Conservation (phyloP, 1,140 invertebrate genomes). For the Trichoplusia ni region DNA sequence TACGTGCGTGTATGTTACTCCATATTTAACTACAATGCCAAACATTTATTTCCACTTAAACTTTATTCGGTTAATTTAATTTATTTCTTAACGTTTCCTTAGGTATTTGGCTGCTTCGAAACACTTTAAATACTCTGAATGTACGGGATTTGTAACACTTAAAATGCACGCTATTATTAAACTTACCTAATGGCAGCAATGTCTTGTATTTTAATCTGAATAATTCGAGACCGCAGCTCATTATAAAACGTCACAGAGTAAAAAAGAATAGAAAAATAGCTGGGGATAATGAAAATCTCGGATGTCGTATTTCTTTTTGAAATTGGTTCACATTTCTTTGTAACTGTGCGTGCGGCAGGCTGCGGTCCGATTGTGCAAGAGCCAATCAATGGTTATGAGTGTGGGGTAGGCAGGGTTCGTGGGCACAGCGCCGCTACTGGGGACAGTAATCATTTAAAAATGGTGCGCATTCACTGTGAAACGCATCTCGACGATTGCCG, state of each 20-base stretch:
- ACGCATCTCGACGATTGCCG: conserved; percentile 73
- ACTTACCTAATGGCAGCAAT: conserved; percentile 11
- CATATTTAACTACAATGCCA: conserved; percentile 3
- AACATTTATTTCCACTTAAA: background rate
- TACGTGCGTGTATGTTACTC: background rate
- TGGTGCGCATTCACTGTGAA: conserved; percentile 64
- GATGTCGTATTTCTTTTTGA: conserved; percentile 66
- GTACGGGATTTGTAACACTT: conserved; percentile 11
- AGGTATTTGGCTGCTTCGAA: background rate
- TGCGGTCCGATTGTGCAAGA: conserved; percentile 60
- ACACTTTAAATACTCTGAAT: background rate
- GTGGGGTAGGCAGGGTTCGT: background rate
- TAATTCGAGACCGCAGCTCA: conserved; percentile 18
- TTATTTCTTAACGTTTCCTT: background rate
- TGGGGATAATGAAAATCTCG: conserved; percentile 61
- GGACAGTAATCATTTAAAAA: conserved; percentile 73
- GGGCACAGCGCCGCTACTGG: conserved; percentile 9
- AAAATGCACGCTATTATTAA: conserved; percentile 17
- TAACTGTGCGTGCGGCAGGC: conserved; percentile 55
- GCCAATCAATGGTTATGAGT: conserved; percentile 75
- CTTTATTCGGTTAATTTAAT: background rate
- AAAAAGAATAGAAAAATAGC: conserved; percentile 33
- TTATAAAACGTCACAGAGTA: conserved; percentile 35
- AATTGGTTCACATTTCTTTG: conserved; percentile 71
- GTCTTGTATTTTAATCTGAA: conserved; percentile 26